Evolutionary conservation across 2,113 vertebrate genomes (phyloP).

Genomic region (Syrrhaptes paradoxus): DNA sequence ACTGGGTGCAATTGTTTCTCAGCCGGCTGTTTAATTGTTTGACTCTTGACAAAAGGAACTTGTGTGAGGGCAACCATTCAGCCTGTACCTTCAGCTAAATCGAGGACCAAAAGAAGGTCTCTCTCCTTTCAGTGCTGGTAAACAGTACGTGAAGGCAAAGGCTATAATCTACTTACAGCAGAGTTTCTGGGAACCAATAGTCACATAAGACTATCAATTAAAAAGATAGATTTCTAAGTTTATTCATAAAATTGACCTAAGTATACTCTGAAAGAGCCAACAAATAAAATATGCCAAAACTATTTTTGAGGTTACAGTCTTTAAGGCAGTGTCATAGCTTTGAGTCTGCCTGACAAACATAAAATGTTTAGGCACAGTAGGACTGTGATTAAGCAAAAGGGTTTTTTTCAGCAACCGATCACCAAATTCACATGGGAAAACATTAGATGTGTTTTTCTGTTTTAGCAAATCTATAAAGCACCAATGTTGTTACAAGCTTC

Average conservation of each 20-base stretch:
- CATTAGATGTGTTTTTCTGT: neutral
- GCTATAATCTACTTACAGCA: neutral
- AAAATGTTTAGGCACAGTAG: neutral
- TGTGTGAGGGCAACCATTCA: neutral
- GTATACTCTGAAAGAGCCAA: neutral
- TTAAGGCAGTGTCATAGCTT: neutral
- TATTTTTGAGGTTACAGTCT: neutral
- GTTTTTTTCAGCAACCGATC: neutral
- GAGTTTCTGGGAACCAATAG: neutral
- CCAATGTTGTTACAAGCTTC: neutral
- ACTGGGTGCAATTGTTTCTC: neutral
- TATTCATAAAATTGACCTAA: neutral
- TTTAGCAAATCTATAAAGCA: neutral
- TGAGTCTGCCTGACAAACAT: neutral
- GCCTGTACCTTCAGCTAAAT: neutral
- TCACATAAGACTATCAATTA: neutral
- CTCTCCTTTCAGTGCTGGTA: neutral
- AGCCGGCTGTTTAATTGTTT: neutral
- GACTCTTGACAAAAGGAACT: neutral
- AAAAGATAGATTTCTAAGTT: neutral
- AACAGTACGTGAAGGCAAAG: neutral
- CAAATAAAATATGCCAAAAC: neutral
- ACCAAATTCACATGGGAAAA: neutral
- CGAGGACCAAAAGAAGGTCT: neutral
- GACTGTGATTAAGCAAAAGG: neutral